Evolutionary conservation across 1,140 invertebrate species (phyloP), one percentile per base, ranked within the genome.

Genomic region (Cydia strobilella): DNA sequence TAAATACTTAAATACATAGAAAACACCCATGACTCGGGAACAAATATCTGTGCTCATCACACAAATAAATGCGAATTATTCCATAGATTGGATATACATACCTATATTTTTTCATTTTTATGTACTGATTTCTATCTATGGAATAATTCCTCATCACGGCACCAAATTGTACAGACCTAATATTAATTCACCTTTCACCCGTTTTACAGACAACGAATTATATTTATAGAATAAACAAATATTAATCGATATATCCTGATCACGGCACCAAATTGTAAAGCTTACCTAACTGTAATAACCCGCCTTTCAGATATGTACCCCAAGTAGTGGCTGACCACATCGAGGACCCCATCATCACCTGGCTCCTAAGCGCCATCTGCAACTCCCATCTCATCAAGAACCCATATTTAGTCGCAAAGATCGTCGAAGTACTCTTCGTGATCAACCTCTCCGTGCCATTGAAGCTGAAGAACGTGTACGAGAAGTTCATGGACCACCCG

Each of bases 341-440:
- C 86, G 97, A 97, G 82, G 96, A 97, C 82, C 95, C 96, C 12
- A 94, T 99, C 48, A 95, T 99, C 45, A 96, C 97, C 13, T 98
- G 98, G 96, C 91, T 99, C 3, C 91, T 99, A 39, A 96, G 97
- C 72, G 95, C 98, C 74, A 95, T 99, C 39, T 99, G 98, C 93
- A 96, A 96, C 74, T 97, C 97, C 23, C 95, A 97, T 84, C 97
- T 97, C 86, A 96, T 99, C 82, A 97, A 97, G 88, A 99, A 99
- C 94, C 98, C 98, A 0, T 99, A 99, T 90, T 94, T 99, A 54
- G 96, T 98, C 66, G 98, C 98, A 71, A 99, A 99, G 94, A 95
- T 98, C 62, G 96, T 99, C 15, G 98, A 99, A 94, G 97, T 99
- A 3, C 93, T 99, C 35, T 99, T 98, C 92, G 96, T 98, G 13